Evolutionary conservation across 2,113 vertebrate species (phyloP), one percentile per base, ranked within the genome.

Genomic region (Irena cyanogastra): DNA sequence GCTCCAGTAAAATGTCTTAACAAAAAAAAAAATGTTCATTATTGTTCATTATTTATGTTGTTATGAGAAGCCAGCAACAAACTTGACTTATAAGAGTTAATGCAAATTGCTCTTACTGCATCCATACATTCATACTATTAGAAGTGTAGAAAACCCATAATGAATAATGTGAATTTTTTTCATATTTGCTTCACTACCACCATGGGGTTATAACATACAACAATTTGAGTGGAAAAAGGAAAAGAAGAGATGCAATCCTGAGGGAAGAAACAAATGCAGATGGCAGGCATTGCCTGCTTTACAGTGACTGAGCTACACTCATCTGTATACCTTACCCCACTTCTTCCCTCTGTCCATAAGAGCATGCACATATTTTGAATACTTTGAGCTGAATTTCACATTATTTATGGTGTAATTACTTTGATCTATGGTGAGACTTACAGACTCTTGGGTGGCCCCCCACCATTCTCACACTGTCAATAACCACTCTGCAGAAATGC

Each of bases 11-110:
- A 95, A 92, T 60, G 79, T 52, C 88, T 86, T 92, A 95, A 83
- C 30, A 41, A 90, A 95, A 93, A 90, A 47, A 96, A 83, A 93
- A 90, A 86, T 90, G 11, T 86, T 92, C 88, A 95, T 97, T 96
- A 90, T 41, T 90, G 53, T 87, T 97, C 85, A 94, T 92, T 93
- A 95, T 95, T 97, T 95, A 95, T 93, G 83, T 85, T 90, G 53
- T 90, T 94, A 80, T 81, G 68, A 80, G 76, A 95, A 88, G 66
- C 26, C 68, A 92, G 80, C 47, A 84, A 54, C 65, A 71, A 94
- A 93, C 71, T 52, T 94, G 60, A 68, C 61, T 90, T 86, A 22
- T 17, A 93, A 86, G 59, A 31, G 60, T 77, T 86, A 92, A 94
- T 88, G 83, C 42, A 94, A 92, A 93, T 95, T 76, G 71, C 33